Evolutionary conservation across 2,888 invertebrate genomes (phyloP).

Genomic region (Drosophila meridionalis): DNA sequence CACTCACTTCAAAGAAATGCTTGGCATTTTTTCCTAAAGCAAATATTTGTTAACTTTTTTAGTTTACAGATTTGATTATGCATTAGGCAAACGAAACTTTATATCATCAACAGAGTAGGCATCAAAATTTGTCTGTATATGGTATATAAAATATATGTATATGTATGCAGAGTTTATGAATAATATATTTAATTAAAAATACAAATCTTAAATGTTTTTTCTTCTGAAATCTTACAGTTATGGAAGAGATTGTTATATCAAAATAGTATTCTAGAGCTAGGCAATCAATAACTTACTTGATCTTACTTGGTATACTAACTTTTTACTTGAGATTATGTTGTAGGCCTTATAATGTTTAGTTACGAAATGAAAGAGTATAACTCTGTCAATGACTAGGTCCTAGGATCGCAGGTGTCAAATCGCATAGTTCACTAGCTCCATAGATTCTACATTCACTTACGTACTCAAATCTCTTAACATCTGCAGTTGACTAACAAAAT

Average conservation of each 20-base stretch:
- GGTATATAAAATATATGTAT: neutral
- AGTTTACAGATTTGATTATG: constrained; percentile 22
- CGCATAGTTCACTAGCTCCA: no score
- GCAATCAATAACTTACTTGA: no score
- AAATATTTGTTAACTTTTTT: constrained; percentile 34
- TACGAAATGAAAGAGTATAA: no score
- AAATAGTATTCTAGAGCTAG: neutral
- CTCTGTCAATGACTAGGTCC: no score
- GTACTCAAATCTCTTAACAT: neutral
- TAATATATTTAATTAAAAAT: neutral
- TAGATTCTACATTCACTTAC: no score
- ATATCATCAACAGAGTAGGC: neutral
- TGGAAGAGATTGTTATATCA: neutral
- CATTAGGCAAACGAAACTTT: constrained; percentile 13
- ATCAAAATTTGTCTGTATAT: neutral
- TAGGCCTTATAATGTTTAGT: no score
- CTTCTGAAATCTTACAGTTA: neutral
- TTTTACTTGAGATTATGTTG: no score
- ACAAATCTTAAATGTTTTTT: neutral
- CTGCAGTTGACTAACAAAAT: neutral
- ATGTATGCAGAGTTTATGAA: neutral
- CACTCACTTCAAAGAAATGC: constrained; percentile 63
- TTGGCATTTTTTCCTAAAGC: constrained; percentile 43
- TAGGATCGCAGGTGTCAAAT: no score
- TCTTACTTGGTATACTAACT: no score